A percentile compares a stretch with the other conserved stretches of the same genome.
Conservation (phyloP, 2,888 invertebrate genomes). For the Automeris io region DNA sequence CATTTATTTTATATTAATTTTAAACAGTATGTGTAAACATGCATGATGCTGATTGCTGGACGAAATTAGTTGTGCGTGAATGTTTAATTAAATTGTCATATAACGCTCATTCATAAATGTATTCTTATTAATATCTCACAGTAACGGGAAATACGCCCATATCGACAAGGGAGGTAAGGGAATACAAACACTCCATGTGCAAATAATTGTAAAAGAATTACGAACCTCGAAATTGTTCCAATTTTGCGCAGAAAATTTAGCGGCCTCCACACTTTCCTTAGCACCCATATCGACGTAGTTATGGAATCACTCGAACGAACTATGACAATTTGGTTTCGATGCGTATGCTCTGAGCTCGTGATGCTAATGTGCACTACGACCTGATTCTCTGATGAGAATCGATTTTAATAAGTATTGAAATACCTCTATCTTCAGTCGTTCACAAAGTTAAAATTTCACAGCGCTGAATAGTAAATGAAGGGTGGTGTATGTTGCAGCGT, state of each 20-base stretch:
- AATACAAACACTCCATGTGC: slow-evolving; percentile 74
- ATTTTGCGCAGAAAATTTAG: slow-evolving; percentile 88
- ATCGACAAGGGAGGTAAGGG: slow-evolving; percentile 64
- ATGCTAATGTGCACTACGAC: slow-evolving; percentile 67
- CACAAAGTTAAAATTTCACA: slow-evolving; percentile 69
- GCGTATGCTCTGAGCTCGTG: slow-evolving; percentile 68
- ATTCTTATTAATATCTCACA: slow-evolving; percentile 18
- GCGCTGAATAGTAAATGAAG: slow-evolving; percentile 69
- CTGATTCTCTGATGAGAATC: slow-evolving; percentile 56
- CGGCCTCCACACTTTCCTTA: slow-evolving; percentile 89
- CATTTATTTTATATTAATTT: slow-evolving; percentile 17
- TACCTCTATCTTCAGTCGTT: slow-evolving; percentile 67
- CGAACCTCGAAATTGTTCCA: slow-evolving; percentile 89
- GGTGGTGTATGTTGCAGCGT: slow-evolving; percentile 59
- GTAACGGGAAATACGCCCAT: slow-evolving; percentile 38
- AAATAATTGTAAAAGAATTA: slow-evolving; percentile 71
- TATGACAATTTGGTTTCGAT: slow-evolving; percentile 66
- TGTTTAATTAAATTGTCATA: slow-evolving; percentile 35
- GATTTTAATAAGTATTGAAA: slow-evolving; percentile 62
- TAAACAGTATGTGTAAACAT: slow-evolving; percentile 46
- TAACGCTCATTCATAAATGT: slow-evolving; percentile 32
- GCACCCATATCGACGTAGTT: slow-evolving; percentile 82
- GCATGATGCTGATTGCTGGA: slow-evolving; percentile 45
- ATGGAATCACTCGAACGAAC: slow-evolving; percentile 70
- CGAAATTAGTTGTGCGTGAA: slow-evolving; percentile 53